These are phyloP conservation scores for Lampris megalopsis DNA, from an alignment of 2,113 vertebrate species.

Conservation along the genomic window DNA sequence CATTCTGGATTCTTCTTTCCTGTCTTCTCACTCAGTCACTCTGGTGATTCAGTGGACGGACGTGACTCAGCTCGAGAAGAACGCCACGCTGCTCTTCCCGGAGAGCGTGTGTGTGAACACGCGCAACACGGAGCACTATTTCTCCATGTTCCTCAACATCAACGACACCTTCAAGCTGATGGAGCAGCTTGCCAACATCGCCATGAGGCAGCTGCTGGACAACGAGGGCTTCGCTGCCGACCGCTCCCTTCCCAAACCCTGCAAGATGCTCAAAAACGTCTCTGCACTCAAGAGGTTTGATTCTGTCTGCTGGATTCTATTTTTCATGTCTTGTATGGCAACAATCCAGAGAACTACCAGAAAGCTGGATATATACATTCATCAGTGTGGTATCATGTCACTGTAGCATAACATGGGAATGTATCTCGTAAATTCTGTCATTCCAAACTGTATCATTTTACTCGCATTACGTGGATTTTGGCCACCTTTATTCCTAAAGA, in stretches of 20 bases:
- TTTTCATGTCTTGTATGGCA: too few species aligned
- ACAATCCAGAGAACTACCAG: too few species aligned
- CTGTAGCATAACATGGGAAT: too few species aligned
- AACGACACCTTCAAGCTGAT: slow-evolving; percentile 96
- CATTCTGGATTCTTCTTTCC: too few species aligned
- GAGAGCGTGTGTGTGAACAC: slow-evolving; percentile 95
- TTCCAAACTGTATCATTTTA: too few species aligned
- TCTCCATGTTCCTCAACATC: slow-evolving; percentile 99
- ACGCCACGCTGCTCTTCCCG: slow-evolving; percentile 92
- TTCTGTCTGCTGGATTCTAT: neutral
- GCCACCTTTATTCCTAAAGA: too few species aligned
- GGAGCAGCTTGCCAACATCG: slow-evolving; percentile 97
- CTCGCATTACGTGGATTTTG: too few species aligned
- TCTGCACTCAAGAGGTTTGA: slow-evolving; percentile 89
- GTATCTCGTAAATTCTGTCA: too few species aligned
- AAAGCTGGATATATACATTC: too few species aligned
- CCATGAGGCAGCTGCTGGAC: slow-evolving; percentile 94
- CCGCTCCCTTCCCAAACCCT: slow-evolving; percentile 87
- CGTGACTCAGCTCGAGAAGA: slow-evolving; percentile 94
- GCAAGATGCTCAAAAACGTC: slow-evolving; percentile 90
- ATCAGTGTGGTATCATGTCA: too few species aligned
- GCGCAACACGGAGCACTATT: slow-evolving; percentile 90
- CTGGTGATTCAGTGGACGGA: slow-evolving; percentile 96
- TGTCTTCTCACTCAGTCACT: slow-evolving; percentile 81
- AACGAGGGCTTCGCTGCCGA: slow-evolving; percentile 91